Percentiles rank a stretch among this genome's conserved stretches.
Conservation (phyloP, 2,888 invertebrate species). For the Adela reaumurella region DNA sequence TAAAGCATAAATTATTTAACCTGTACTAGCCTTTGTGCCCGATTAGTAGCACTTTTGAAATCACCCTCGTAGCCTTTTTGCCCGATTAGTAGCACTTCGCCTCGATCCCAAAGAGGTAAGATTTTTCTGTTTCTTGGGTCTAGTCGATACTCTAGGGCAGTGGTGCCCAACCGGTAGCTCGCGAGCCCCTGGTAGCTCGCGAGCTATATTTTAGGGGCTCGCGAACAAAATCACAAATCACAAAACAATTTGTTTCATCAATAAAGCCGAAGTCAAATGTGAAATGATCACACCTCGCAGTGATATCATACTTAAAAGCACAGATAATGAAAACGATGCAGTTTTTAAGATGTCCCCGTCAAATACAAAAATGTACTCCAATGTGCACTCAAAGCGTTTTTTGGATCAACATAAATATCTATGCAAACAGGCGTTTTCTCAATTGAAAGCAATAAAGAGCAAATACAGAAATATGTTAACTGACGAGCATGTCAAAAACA, state of each 20-base stretch:
- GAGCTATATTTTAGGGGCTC: too few relatives aligned
- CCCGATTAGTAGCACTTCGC: too few relatives aligned
- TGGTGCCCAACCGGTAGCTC: too few relatives aligned
- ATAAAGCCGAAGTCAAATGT: conserved; percentile 3
- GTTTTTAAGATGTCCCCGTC: not conserved
- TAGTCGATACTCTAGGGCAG: too few relatives aligned
- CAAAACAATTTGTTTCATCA: conserved; percentile 3
- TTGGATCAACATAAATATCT: not conserved
- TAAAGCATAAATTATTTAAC: too few relatives aligned
- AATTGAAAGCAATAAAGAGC: conserved; percentile 4
- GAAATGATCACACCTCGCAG: conserved; percentile 5
- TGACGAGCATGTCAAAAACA: conserved; percentile 3
- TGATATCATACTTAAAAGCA: conserved; percentile 5
- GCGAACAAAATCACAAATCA: too few relatives aligned
- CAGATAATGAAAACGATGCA: conserved; percentile 3
- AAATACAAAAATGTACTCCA: conserved; percentile 6
- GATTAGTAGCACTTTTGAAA: too few relatives aligned
- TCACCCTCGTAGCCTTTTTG: too few relatives aligned
- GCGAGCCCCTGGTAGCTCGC: too few relatives aligned
- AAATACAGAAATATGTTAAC: conserved; percentile 2
- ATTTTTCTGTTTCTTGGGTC: too few relatives aligned
- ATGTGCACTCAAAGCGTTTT: conserved; percentile 6
- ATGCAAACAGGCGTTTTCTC: conserved; percentile 4
- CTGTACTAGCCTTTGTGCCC: too few relatives aligned
- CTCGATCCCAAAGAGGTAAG: too few relatives aligned